A percentile compares a stretch with the other conserved stretches of the same genome.
These are phyloP conservation scores for Autographa pulchrina DNA, from an alignment of 2,888 invertebrate genomes.

Conservation along the genomic window DNA sequence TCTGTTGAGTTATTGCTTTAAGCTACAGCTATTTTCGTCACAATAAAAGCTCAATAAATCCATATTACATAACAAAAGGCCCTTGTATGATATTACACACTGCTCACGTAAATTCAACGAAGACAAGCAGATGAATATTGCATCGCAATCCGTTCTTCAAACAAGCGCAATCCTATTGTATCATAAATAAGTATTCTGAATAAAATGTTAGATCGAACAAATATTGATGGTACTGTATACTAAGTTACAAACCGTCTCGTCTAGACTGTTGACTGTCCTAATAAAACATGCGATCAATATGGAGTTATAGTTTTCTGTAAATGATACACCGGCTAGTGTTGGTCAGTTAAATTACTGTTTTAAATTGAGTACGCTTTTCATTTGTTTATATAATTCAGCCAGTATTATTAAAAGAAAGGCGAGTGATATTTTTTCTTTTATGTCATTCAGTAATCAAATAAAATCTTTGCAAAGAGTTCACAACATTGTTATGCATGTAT, in stretches of 20 bases:
- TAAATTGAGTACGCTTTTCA: background rate
- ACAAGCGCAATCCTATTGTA: constrained; percentile 5
- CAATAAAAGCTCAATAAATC: background rate
- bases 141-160: constrained; percentile 1
- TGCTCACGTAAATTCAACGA: background rate
- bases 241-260: background rate
- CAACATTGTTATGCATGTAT: too few species aligned
- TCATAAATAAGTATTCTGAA: constrained; percentile 22
- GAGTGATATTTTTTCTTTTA: too few species aligned
- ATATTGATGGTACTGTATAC: background rate
- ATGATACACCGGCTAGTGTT: background rate
- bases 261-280: constrained; percentile 2
- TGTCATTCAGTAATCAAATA: too few species aligned
- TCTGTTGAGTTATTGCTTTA: too few species aligned
- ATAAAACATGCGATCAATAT: background rate
- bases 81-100: background rate
- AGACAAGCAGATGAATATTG: constrained; percentile 9
- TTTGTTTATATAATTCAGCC: background rate
- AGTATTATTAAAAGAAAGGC: too few species aligned
- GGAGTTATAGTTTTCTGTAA: background rate
- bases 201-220: constrained; percentile 8
- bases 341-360: background rate
- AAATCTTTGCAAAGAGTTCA: too few species aligned
- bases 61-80: background rate
- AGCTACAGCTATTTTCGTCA: background rate